Conservation (phyloP, 2,797 vertebrate genomes). For the Iguana delicatissima region DNA sequence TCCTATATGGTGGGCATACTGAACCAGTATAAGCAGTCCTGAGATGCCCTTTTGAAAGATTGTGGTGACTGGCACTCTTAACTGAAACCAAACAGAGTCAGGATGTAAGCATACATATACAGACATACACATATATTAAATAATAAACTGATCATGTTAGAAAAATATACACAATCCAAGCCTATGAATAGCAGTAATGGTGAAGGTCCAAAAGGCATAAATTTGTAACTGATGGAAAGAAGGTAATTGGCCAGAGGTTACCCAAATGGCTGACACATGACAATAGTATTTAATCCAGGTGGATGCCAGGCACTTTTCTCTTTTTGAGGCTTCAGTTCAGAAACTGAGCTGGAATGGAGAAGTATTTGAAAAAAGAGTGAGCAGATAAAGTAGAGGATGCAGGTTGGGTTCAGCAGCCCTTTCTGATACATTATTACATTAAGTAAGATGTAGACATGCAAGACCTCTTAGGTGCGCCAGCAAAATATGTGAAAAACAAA, state of each 20-base stretch:
- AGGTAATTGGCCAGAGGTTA: too few relatives aligned
- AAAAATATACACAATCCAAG: too few relatives aligned
- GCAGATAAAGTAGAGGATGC: background rate
- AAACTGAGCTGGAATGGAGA: background rate
- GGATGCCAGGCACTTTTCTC: background rate
- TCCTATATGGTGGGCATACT: too few relatives aligned
- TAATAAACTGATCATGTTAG: too few relatives aligned
- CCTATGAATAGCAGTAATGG: too few relatives aligned
- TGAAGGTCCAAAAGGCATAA: too few relatives aligned
- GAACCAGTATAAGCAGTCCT: too few relatives aligned
- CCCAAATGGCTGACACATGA: too few relatives aligned
- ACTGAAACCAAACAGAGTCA: background rate
- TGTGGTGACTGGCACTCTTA: background rate
- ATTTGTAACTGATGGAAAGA: too few relatives aligned
- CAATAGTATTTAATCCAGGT: too few relatives aligned
- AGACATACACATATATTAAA: background rate
- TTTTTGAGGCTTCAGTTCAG: background rate
- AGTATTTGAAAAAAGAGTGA: background rate
- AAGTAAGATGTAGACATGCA: background rate
- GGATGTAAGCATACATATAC: too few relatives aligned
- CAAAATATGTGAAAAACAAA: background rate
- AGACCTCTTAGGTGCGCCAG: background rate
- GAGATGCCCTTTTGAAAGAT: background rate
- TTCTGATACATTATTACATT: background rate
- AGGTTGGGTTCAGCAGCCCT: background rate